Conservation (phyloP, 1,140 invertebrate species). For the Zaprionus vittiger region DNA sequence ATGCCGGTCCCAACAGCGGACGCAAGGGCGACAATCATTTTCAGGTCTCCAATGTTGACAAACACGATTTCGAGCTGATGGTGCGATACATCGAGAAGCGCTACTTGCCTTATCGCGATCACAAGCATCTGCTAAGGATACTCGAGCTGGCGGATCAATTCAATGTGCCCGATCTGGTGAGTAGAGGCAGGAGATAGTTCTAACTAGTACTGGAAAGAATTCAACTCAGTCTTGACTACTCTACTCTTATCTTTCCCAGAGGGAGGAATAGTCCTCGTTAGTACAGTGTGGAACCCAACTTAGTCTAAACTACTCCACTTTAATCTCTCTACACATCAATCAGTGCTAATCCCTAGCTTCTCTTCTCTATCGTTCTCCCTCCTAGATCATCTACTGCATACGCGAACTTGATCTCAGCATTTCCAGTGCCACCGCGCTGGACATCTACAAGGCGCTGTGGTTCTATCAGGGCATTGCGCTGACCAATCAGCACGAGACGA, state of each 20-base stretch:
- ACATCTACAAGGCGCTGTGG: slow-evolving; percentile 80
- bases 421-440: slow-evolving; percentile 74
- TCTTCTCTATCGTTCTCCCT: too few species aligned
- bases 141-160: slow-evolving; percentile 79
- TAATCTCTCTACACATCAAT: neutral
- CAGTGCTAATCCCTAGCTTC: too few species aligned
- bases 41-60: slow-evolving; percentile 80
- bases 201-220: too few species aligned
- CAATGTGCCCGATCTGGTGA: slow-evolving; percentile 83
- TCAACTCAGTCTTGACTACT: too few species aligned
- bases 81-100: slow-evolving; percentile 82
- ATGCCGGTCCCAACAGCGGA: slow-evolving; percentile 80
- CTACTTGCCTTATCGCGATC: slow-evolving; percentile 80
- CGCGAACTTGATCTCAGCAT: slow-evolving; percentile 82
- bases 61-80: slow-evolving; percentile 79
- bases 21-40: slow-evolving; percentile 82
- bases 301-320: neutral
- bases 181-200: slow-evolving; percentile 12
- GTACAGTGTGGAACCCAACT: neutral
- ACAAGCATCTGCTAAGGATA: slow-evolving; percentile 80
- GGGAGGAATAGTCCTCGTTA: too few species aligned
- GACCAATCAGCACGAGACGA: slow-evolving; percentile 75
- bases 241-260: neutral
- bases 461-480: slow-evolving; percentile 77
- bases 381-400: slow-evolving; percentile 79